These are phyloP conservation scores for Eupeodes corollae DNA, from an alignment of 1,140 invertebrate species.

Conservation along the genomic window DNA sequence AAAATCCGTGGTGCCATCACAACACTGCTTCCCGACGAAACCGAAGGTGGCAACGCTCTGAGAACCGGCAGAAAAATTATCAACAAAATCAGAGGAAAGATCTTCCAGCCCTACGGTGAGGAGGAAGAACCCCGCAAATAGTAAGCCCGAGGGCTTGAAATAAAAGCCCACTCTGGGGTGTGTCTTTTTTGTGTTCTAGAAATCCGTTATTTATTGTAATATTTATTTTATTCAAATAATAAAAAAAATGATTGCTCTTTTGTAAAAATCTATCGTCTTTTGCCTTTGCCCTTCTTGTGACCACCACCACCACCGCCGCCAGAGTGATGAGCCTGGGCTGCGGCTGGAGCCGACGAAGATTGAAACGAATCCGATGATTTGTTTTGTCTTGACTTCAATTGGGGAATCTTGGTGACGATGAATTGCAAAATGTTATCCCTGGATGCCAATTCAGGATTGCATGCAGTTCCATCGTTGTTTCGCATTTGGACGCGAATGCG, in stretches of 20 bases:
- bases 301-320: slow-evolving; percentile 18
- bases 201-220: background rate
- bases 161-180: background rate
- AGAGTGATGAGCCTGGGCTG: slow-evolving; percentile 15
- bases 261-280: slow-evolving; percentile 19
- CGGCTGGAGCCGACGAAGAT: background rate
- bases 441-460: slow-evolving; percentile 61
- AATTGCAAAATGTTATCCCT: slow-evolving; percentile 67
- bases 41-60: slow-evolving; percentile 5
- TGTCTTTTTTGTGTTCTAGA: background rate
- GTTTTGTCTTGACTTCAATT: slow-evolving; percentile 65
- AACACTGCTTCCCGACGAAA: background rate
- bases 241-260: background rate
- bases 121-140: too few relatives aligned
- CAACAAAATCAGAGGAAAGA: too few relatives aligned
- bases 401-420: slow-evolving; percentile 78
- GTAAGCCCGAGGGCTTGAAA: too few relatives aligned
- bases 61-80: background rate
- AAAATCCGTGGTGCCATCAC: too few relatives aligned
- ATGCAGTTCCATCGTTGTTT: slow-evolving; percentile 76
- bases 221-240: background rate
- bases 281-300: slow-evolving; percentile 32
- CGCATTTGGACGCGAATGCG: slow-evolving; percentile 84
- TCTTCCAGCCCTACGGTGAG: too few relatives aligned
- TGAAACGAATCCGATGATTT: slow-evolving; percentile 13